A percentile compares a stretch with the other conserved stretches of the same genome.
phyloP scores from a whole-genome alignment of 92 coral and sea anemone species.

The Paragorgia papillata region DNA sequence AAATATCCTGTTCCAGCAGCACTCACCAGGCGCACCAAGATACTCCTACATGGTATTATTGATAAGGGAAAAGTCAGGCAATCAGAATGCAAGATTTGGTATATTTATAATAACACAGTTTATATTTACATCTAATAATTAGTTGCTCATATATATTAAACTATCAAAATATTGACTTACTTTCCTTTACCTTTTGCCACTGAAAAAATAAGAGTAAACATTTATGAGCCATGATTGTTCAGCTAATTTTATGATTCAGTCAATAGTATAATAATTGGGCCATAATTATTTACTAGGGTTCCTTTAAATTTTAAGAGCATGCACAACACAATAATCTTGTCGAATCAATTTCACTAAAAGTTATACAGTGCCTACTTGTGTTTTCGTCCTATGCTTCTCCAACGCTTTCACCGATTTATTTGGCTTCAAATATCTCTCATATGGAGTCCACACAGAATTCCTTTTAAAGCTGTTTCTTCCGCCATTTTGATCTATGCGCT shows the following conservation, averaged over 20 bases:
- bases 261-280: background rate
- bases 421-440: too few relatives aligned
- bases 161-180: slow-evolving; percentile 59
- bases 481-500: slow-evolving; percentile 30
- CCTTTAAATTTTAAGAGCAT: too few relatives aligned
- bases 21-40: slow-evolving; percentile 86
- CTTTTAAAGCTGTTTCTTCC: background rate
- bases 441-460: too few relatives aligned
- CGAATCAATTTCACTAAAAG: too few relatives aligned
- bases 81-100: too few relatives aligned
- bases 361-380: slow-evolving; percentile 20
- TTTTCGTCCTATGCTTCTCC: background rate
- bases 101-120: too few relatives aligned
- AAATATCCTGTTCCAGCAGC: slow-evolving; percentile 98
- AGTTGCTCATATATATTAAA: background rate
- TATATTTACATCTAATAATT: too few relatives aligned
- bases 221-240: background rate
- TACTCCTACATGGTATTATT: slow-evolving; percentile 76
- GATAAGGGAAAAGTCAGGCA: background rate
- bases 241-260: background rate
- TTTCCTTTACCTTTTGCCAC: slow-evolving; percentile 99
- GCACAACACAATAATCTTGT: too few relatives aligned
- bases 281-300: background rate
- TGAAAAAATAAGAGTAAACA: slow-evolving; percentile 36
- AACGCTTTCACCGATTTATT: too few relatives aligned